A percentile compares a stretch with the other conserved stretches of the same genome.
Evolutionary conservation across 1,140 invertebrate genomes (phyloP).

Genomic region (Ladona fulva): DNA sequence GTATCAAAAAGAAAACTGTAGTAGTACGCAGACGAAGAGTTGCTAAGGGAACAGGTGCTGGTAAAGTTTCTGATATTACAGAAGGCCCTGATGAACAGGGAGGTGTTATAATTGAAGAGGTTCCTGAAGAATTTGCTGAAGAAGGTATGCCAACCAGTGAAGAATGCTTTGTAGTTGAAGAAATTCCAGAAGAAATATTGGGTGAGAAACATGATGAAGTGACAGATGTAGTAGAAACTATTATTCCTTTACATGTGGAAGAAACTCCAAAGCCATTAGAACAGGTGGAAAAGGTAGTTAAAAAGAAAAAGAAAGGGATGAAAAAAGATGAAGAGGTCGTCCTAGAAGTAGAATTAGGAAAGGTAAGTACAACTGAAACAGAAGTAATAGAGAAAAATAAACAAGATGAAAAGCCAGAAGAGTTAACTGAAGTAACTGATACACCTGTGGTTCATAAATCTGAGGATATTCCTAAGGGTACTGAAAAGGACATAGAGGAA

Average conservation of each 20-base stretch:
- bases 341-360: slow-evolving; percentile 26
- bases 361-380: slow-evolving; percentile 19
- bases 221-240: slow-evolving; percentile 18
- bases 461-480: not conserved
- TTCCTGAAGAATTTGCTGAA: slow-evolving; percentile 32
- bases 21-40: not conserved
- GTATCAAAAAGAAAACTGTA: not conserved
- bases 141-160: slow-evolving; percentile 26
- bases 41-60: not conserved
- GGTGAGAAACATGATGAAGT: slow-evolving; percentile 18
- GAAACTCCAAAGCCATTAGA: not conserved
- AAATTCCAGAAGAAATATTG: slow-evolving; percentile 30
- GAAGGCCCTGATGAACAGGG: slow-evolving; percentile 15
- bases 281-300: slow-evolving; percentile 10
- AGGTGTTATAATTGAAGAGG: not conserved
- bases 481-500: not conserved
- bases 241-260: not conserved
- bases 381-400: slow-evolving; percentile 23
- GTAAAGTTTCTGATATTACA: not conserved
- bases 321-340: slow-evolving; percentile 29
- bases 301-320: slow-evolving; percentile 24
- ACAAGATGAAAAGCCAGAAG: slow-evolving; percentile 16
- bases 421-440: slow-evolving; percentile 29
- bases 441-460: slow-evolving; percentile 29
- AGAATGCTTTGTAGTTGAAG: slow-evolving; percentile 31